phyloP scores from a whole-genome alignment of 37 sponge, comb jelly and placozoan species.

The Aplysina aerophoba region DNA sequence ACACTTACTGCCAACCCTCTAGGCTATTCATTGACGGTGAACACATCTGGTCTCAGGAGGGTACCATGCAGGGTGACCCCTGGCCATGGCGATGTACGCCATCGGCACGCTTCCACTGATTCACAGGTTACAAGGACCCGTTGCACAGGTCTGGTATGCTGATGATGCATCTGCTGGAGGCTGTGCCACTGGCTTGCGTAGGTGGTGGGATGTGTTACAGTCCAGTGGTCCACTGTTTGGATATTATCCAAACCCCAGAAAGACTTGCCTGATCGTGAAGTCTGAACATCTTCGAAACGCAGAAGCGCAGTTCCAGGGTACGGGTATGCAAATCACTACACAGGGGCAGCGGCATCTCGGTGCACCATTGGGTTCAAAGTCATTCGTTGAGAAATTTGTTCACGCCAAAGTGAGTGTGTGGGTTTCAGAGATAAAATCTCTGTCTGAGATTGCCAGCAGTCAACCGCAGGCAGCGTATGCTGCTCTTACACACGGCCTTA shows the following conservation, averaged over 20 bases:
- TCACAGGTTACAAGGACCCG: neutral
- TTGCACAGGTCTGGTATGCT: constrained; percentile 22
- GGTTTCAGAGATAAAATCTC: too few species aligned
- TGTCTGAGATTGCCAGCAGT: too few species aligned
- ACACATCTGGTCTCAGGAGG: neutral
- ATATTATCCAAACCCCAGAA: constrained; percentile 20
- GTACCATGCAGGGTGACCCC: constrained; percentile 18
- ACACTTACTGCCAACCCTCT: neutral
- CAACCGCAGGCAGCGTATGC: too few species aligned
- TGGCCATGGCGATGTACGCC: constrained; percentile 24
- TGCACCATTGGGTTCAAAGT: too few species aligned
- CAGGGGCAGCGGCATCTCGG: too few species aligned
- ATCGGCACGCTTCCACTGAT: constrained; percentile 17
- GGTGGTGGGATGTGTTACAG: constrained; percentile 2
- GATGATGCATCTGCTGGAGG: constrained; percentile 21
- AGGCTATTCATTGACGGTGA: constrained; percentile 21
- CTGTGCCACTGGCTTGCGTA: neutral
- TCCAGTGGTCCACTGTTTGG: constrained; percentile 6
- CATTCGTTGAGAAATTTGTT: too few species aligned
- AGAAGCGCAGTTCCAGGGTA: too few species aligned
- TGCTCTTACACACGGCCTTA: too few species aligned
- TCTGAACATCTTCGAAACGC: too few species aligned
- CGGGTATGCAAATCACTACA: too few species aligned
- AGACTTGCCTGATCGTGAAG: too few species aligned
- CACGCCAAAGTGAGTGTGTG: too few species aligned